Conservation (phyloP, 1,140 invertebrate genomes). For the Caenorhabditis remanei region DNA sequence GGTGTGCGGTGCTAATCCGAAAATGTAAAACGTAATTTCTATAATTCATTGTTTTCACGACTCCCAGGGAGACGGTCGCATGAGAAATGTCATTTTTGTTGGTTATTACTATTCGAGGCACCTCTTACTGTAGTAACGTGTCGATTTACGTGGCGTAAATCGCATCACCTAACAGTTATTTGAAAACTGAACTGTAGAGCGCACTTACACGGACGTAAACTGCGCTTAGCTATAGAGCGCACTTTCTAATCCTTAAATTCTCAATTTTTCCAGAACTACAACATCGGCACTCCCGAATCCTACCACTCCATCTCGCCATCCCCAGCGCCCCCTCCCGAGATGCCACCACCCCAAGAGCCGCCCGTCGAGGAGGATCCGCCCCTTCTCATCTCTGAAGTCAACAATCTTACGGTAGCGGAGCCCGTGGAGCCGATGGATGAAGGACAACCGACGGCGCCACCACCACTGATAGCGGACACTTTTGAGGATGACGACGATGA, state of each 20-base stretch:
- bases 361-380: not conserved
- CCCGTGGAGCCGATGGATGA: not conserved
- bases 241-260: not conserved
- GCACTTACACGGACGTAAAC: not conserved
- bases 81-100: no score
- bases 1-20: no score
- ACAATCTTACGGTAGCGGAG: not conserved
- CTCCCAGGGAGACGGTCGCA: no score
- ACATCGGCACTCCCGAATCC: conserved; percentile 22
- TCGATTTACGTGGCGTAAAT: no score
- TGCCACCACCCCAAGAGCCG: not conserved
- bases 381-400: conserved; percentile 9
- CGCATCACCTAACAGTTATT: no score
- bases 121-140: no score
- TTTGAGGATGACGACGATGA: not conserved
- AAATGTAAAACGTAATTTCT: no score
- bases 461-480: not conserved
- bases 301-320: not conserved
- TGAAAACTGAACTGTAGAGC: no score
- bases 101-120: no score
- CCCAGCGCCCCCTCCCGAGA: not conserved
- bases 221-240: not conserved
- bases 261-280: conserved; percentile 10
- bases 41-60: no score
- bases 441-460: not conserved